Evolutionary conservation across 1,140 invertebrate genomes (phyloP).

Genomic region (Cherax quadricarinatus): DNA sequence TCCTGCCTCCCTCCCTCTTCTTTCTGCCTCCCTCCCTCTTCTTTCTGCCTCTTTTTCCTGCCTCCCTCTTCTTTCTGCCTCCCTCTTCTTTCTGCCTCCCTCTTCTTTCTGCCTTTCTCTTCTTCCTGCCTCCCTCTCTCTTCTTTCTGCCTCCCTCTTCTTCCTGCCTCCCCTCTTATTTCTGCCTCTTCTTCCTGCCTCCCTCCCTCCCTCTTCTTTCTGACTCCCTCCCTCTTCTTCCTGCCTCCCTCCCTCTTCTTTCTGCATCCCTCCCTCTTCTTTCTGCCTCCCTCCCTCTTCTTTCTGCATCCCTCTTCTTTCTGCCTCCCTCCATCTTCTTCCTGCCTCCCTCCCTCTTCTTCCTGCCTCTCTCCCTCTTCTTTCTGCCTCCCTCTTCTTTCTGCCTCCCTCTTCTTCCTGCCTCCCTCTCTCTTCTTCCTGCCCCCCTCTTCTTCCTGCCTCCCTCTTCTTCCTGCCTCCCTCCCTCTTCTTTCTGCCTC

Average conservation of each 20-base stretch:
- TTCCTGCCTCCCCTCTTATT: neutral
- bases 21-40: too few relatives aligned
- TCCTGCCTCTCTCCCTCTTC: neutral
- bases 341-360: neutral
- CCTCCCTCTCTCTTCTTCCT: neutral
- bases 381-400: neutral
- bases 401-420: too few relatives aligned
- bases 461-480: too few relatives aligned
- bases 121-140: too few relatives aligned
- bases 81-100: too few relatives aligned
- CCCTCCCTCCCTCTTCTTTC: neutral
- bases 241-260: too few relatives aligned
- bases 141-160: neutral
- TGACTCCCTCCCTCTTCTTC: neutral
- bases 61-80: too few relatives aligned
- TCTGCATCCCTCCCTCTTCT: neutral
- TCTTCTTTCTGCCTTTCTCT: too few relatives aligned
- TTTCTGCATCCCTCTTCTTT: neutral
- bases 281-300: neutral
- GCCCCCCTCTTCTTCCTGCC: neutral
- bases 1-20: neutral
- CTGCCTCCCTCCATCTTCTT: neutral
- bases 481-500: too few relatives aligned
- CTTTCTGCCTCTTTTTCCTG: too few relatives aligned
- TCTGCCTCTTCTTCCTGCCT: neutral